phyloP scores from a whole-genome alignment of 2,797 vertebrate genomes.

The Orientallactaga sibirica region DNA sequence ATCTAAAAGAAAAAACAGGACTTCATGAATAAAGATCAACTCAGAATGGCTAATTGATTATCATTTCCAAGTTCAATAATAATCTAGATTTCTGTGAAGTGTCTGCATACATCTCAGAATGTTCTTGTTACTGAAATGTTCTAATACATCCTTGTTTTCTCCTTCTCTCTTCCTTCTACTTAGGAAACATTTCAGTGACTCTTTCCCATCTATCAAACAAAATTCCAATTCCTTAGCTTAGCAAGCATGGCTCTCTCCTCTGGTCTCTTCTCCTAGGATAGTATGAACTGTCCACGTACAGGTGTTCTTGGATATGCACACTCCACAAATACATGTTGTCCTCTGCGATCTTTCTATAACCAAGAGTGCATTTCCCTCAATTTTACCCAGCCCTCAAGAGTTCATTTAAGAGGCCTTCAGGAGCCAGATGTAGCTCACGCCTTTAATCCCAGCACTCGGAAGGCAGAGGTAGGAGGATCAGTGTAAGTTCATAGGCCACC shows the following conservation, averaged over 20 bases:
- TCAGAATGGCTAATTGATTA: background rate
- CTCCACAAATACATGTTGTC: background rate
- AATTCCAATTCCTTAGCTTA: background rate
- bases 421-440: background rate
- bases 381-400: background rate
- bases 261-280: background rate
- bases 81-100: background rate
- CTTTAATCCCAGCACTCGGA: no score
- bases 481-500: no score
- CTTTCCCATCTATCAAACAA: background rate
- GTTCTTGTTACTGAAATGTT: background rate
- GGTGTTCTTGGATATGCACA: background rate
- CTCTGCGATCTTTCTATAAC: background rate
- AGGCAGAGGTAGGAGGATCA: no score
- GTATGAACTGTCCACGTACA: background rate
- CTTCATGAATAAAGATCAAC: background rate
- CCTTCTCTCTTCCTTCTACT: background rate
- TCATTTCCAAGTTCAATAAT: conserved; percentile 6
- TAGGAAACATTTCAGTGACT: background rate
- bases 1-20: background rate
- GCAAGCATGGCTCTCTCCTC: background rate
- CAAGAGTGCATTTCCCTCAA: background rate
- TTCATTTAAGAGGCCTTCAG: background rate
- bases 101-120: background rate
- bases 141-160: background rate